These are phyloP conservation scores for Trilocha varians DNA, from an alignment of 2,888 invertebrate species.

Conservation along the genomic window DNA sequence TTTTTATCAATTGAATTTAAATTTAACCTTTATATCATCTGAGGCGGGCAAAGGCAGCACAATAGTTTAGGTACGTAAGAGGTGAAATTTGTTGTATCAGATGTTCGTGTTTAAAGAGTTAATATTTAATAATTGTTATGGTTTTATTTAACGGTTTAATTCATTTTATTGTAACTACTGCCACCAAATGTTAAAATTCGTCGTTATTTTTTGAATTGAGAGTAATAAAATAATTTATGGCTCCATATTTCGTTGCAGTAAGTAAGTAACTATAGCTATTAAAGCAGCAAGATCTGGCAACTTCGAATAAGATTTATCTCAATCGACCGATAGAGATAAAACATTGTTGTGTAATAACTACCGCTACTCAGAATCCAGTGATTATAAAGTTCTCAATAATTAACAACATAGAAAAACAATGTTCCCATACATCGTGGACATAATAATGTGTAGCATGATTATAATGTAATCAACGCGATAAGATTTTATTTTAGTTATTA, in stretches of 20 bases:
- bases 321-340: conserved; percentile 36
- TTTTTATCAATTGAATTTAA: background rate
- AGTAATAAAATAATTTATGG: too few species aligned
- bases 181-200: background rate
- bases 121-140: conserved; percentile 5
- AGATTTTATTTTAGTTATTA: too few species aligned
- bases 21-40: conserved; percentile 7
- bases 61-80: conserved; percentile 1
- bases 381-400: background rate
- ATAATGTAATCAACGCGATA: too few species aligned
- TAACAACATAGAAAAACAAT: background rate
- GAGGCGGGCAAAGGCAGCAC: too few species aligned
- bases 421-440: too few species aligned
- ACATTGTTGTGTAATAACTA: conserved; percentile 13
- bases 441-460: too few species aligned
- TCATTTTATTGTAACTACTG: background rate
- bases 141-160: conserved; percentile 7
- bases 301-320: conserved; percentile 23
- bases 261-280: too few species aligned
- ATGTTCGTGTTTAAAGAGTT: conserved; percentile 14
- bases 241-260: too few species aligned
- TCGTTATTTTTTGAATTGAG: background rate
- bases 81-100: conserved; percentile 10
- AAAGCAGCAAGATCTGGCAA: background rate
- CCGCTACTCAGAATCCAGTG: background rate